Evolutionary conservation across 2,113 vertebrate genomes (phyloP).

Genomic region (Cichladusa arquata): DNA sequence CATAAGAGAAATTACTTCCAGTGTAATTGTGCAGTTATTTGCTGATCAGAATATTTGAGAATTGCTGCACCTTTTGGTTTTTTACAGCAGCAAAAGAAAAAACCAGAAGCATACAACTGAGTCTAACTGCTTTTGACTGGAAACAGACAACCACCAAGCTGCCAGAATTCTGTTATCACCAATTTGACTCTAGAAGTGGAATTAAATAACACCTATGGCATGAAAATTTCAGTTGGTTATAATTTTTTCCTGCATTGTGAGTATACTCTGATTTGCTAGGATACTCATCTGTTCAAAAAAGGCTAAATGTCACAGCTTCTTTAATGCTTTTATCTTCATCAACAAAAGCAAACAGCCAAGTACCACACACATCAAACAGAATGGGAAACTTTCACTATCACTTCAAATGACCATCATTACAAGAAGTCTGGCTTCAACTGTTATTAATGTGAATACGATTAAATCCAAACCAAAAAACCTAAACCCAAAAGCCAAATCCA

Average conservation of each 20-base stretch:
- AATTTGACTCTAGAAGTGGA: neutral
- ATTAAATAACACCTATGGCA: neutral
- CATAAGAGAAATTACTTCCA: neutral
- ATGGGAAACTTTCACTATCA: neutral
- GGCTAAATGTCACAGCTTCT: neutral
- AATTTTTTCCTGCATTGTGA: neutral
- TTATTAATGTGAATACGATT: neutral
- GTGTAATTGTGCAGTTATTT: neutral
- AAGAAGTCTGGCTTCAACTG: neutral
- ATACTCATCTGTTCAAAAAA: neutral
- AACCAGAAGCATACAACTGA: fast-evolving
- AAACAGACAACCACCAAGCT: neutral
- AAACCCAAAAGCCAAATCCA: neutral
- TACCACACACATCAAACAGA: neutral
- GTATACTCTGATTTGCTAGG: neutral
- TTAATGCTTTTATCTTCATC: neutral
- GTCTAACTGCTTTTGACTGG: neutral
- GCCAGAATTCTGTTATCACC: neutral
- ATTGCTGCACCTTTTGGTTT: neutral
- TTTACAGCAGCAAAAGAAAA: neutral
- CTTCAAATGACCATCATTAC: neutral
- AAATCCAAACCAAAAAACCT: neutral
- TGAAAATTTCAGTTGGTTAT: neutral
- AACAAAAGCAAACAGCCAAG: neutral
- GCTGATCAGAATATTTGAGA: neutral